A percentile compares a stretch with the other conserved stretches of the same genome.
These are phyloP conservation scores for Reinhardtius hippoglossoides DNA, from an alignment of 2,113 vertebrate genomes.

Conservation along the genomic window DNA sequence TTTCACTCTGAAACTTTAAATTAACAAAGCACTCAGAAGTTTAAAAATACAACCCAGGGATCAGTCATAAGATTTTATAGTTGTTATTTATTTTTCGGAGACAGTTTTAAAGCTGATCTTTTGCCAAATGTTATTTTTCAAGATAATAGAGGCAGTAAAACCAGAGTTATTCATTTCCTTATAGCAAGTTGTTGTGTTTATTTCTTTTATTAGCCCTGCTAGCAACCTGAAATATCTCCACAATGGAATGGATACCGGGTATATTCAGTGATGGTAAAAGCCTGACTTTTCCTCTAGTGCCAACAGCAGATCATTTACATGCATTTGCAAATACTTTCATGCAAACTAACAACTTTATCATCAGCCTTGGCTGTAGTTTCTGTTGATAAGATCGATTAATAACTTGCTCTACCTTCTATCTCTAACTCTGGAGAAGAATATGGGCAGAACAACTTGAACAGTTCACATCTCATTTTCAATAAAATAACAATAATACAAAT, in stretches of 20 bases:
- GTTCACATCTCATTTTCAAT: constrained; percentile 18
- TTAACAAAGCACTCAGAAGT: too few relatives aligned
- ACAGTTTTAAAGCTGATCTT: background rate
- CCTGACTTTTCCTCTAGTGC: background rate
- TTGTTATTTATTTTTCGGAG: background rate
- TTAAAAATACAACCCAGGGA: too few relatives aligned
- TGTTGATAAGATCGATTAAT: background rate
- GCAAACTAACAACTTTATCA: background rate
- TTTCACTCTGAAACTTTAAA: too few relatives aligned
- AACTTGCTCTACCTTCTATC: background rate
- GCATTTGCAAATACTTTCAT: background rate
- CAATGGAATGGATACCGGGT: background rate
- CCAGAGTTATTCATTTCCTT: background rate
- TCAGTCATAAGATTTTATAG: too few relatives aligned
- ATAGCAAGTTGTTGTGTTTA: background rate
- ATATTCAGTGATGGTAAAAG: background rate
- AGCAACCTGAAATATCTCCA: background rate
- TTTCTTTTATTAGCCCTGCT: background rate
- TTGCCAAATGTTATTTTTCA: background rate
- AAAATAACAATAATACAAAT: background rate
- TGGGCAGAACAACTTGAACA: background rate
- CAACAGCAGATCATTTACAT: background rate
- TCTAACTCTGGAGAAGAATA: background rate
- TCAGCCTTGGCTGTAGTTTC: background rate
- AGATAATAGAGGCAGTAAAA: background rate